These are phyloP conservation scores for Tenrec ecaudatus DNA, from an alignment of 2,113 vertebrate species.

Conservation along the genomic window DNA sequence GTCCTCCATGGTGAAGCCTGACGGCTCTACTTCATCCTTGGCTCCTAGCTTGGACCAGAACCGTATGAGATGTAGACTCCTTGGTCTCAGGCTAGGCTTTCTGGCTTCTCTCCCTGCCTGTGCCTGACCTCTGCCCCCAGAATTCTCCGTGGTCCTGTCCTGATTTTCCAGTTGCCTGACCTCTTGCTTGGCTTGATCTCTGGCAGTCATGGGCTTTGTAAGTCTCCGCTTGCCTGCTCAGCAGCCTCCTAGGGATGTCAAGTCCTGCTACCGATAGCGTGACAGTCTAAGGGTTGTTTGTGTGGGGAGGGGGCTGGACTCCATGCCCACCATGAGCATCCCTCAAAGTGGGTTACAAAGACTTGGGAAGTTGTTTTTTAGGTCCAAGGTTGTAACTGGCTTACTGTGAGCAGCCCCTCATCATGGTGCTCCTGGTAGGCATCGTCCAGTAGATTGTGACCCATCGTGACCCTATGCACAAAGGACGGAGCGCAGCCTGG, in stretches of 20 bases:
- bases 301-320: not conserved
- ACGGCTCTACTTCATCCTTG: not conserved
- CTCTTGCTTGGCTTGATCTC: conserved; percentile 65
- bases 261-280: not conserved
- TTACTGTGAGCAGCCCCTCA: not conserved
- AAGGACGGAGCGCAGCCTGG: too few species aligned
- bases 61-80: not conserved
- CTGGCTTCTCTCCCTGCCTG: conserved; percentile 33
- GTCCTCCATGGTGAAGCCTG: not conserved
- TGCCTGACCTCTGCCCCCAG: conserved; percentile 76
- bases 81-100: conserved; percentile 10
- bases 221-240: conserved; percentile 5
- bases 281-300: accelerated
- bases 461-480: too few species aligned
- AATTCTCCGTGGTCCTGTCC: conserved; percentile 72
- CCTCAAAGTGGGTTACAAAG: not conserved
- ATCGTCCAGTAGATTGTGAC: too few species aligned
- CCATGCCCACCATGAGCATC: not conserved
- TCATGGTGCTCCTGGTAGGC: too few species aligned
- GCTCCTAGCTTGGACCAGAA: not conserved
- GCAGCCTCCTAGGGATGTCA: not conserved
- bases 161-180: conserved; percentile 81
- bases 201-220: conserved; percentile 32
- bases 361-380: not conserved
- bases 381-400: not conserved